Evolutionary conservation across 2,797 vertebrate genomes (phyloP), one percentile per base, ranked within the genome.

Genomic region (Merluccius polli): DNA sequence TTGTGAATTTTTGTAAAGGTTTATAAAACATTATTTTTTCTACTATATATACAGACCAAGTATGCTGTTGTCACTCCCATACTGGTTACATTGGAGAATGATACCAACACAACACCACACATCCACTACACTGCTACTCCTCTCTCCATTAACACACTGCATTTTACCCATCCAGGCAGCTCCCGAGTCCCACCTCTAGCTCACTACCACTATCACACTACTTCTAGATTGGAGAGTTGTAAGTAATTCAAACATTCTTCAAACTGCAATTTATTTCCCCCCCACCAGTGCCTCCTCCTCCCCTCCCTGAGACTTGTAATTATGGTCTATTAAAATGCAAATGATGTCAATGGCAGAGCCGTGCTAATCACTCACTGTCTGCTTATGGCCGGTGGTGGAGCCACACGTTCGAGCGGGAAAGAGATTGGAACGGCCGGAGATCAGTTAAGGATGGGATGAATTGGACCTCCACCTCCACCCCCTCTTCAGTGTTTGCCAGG

Each of bases 301-400:
- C 52, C 52, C 21, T 65, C 59, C 59, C 59, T 11, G 24, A 65
- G 87, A 92, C 89, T 91, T 93, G 90, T 93, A 93, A 94, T 93
- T 93, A 92, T 89, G 90, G 89, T 91, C 91, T 91, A 93, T 93
- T 93, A 94, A 93, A 93, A 94, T 94, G 92, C 92, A 93, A 93
- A 94, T 94, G 83, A 93, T 93, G 92, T 91, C 91, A 93, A 92
- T 89, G 89, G 90, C 81, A 76, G 89, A 86, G 87, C 88, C 87
- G 89, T 75, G 80, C 90, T 93, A 92, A 93, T 93, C 89, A 93
- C 86, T 92, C 92, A 92, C 75, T 86, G 91, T 89, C 91, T 92
- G 90, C 90, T 91, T 91, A 89, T 89, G 90, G 91, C 85, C 91
- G 89, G 89, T 87, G 89, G 90, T 87, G 77, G 83, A 90, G 88